Base-by-base conservation (phyloP, 1,140 invertebrate species). In the Apis florea region DNA sequence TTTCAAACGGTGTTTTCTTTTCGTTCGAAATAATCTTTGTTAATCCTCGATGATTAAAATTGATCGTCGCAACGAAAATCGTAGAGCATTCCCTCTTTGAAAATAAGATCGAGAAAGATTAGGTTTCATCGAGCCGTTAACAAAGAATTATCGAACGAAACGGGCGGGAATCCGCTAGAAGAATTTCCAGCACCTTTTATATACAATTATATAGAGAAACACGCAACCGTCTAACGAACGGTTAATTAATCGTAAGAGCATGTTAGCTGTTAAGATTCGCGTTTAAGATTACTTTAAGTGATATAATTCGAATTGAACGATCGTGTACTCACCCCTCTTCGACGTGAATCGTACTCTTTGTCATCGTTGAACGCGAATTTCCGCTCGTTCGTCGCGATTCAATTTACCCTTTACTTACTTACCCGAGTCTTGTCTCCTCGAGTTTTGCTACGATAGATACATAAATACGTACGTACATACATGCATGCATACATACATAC, bases 181-280 rank as follows among this genome's bases (percentile, higher is more conserved):
- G 59, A 69, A 73, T 74, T 73, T 47, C 61, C 53, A 47, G 59
- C 54, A 69, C 56, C 70, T 83, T 78, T 83, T 83, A 74, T 64
- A n/a, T 47, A 75, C 51, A 74, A 77, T 8, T 40, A 40, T 40
- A 31, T 21, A 79, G 24, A 49, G 12, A 77, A 54, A 21, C 13
- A n/a, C 8, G 31, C 47, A 31, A 31, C 56, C 13, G 19, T 31
- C 31, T 31, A 31, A 4, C 21, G 10, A n/a, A 19, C 26, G 69
- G 17, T 54, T n/a, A 17, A 17, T 73, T 73, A 73, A 56, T 49
- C 17, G 21, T 75, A 80, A 80, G 70, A 72, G 40, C 24, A 51
- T 58, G 19, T 0, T 75, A 68, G 47, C 9, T 31, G 66, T 75
- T 81, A 80, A 80, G 70, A 40, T 80, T 54, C 15, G 15, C 61